phyloP scores from a whole-genome alignment of 2,113 vertebrate genomes.

The Mus spicilegus region DNA sequence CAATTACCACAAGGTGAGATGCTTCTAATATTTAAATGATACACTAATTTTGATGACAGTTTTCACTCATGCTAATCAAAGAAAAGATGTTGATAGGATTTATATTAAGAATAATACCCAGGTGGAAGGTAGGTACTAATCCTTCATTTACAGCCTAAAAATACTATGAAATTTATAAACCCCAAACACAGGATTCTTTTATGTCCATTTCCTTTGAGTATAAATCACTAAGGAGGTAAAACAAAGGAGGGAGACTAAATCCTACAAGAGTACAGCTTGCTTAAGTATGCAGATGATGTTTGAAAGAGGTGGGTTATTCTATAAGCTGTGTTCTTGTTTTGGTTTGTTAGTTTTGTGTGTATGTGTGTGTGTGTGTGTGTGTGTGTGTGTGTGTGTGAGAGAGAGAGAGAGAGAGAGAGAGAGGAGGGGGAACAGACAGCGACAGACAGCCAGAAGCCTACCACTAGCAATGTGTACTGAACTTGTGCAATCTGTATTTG shows the following conservation, averaged over 20 bases:
- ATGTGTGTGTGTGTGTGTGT: not conserved
- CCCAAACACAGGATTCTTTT: conserved; percentile 59
- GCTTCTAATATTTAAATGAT: conserved; percentile 73
- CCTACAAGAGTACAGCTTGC: not conserved
- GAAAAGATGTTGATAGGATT: conserved; percentile 54
- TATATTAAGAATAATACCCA: conserved; percentile 66
- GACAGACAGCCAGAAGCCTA: not conserved
- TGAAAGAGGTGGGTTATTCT: conserved; percentile 21
- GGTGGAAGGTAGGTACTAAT: conserved; percentile 59
- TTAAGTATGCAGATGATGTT: conserved; percentile 11
- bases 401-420: too few relatives aligned
- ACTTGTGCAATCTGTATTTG: not conserved
- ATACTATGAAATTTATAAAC: conserved; percentile 64
- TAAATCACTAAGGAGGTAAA: conserved; percentile 54
- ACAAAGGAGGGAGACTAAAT: not conserved
- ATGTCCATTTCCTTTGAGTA: conserved; percentile 64
- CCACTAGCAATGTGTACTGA: not conserved
- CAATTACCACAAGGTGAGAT: conserved; percentile 70
- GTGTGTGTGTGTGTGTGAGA: too few relatives aligned
- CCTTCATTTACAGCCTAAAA: conserved; percentile 66
- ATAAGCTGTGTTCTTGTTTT: not conserved
- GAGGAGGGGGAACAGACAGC: not conserved
- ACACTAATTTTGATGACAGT: conserved; percentile 59
- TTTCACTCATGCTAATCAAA: conserved; percentile 52
- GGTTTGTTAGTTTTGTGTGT: not conserved